These are phyloP conservation scores for Loriculus beryllinus DNA, from an alignment of 2,797 vertebrate genomes.

Conservation along the genomic window DNA sequence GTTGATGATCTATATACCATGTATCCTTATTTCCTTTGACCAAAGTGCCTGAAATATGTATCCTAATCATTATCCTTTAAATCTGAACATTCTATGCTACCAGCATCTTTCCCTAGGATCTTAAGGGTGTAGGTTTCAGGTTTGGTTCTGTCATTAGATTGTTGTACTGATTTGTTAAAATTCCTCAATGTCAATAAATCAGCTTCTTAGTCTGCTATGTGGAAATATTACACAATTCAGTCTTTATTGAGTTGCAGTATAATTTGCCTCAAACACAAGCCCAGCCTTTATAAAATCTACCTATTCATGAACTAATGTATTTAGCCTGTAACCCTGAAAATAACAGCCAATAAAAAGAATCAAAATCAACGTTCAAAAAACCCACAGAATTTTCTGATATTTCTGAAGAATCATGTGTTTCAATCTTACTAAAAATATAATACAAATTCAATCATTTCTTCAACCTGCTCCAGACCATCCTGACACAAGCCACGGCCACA, in stretches of 20 bases:
- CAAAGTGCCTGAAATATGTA: not conserved
- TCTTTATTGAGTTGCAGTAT: not conserved
- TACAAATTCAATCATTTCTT: not conserved
- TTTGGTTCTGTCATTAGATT: not conserved
- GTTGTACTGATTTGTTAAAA: not conserved
- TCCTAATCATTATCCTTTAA: not conserved
- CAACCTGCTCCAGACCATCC: not conserved
- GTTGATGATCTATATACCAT: not conserved
- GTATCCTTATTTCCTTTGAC: not conserved
- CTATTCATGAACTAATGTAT: not conserved
- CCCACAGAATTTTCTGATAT: not conserved
- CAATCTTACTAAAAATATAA: not conserved
- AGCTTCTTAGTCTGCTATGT: not conserved
- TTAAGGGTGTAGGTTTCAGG: not conserved
- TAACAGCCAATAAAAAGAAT: not conserved
- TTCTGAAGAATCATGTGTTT: not conserved
- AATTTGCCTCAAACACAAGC: not conserved
- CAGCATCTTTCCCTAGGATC: not conserved
- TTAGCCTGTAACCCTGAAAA: not conserved
- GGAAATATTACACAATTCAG: not conserved
- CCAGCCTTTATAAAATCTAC: not conserved
- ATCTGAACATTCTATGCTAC: not conserved
- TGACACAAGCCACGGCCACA: not conserved
- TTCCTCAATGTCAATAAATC: not conserved
- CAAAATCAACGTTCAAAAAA: not conserved